Base-by-base conservation (phyloP, 2,797 vertebrate species). In the Novumbra hubbsi region DNA sequence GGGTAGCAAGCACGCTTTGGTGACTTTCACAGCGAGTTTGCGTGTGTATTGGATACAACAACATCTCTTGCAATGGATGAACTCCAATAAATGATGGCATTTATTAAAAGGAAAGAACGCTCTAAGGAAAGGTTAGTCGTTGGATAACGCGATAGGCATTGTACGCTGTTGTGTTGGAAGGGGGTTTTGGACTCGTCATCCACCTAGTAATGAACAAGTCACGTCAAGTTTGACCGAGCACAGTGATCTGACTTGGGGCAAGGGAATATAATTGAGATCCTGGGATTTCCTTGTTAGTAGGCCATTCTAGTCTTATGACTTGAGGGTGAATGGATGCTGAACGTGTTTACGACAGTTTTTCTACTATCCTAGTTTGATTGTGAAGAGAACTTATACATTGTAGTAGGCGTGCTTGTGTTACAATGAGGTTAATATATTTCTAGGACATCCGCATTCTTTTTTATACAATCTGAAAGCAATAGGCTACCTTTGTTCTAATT, bases 101-200 rank as follows among this genome's bases (percentile, higher is more conserved):
- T 93, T 80, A 73, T 94, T 70, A 90, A 84, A 82, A 90, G 82
- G 32, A 90, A 79, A 65, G 89, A 90, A 34, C 88, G 90, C 30
- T 82, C 81, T 1, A 94, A 92, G 85, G 93, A 93, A 78, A 92
- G 94, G 94, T 95, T 50, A 34, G 84, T 86, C 14, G 41, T 8
- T 14, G 21, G 1, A 28, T 21, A 14, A 14, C 38, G n/a, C n/a
- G 6, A 60, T 21, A 30, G 0, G 16, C 24, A 34, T 19, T 4
- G 21, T 74, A 21, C 27, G 19, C 28, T 24, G 41, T 17, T 69
- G 38, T 21, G 27, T 21, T 5, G 60, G 5, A 49, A 30, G 32
- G 24, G 28, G 2, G 17, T 12, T 4, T 34, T n/a, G 16, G 17
- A 21, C 12, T 9, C 68, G n/a, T 32, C 7, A 19, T n/a, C 24